These are phyloP conservation scores for Drosophila pseudoobscura DNA, from an alignment of 1,140 invertebrate genomes.

Conservation along the genomic window DNA sequence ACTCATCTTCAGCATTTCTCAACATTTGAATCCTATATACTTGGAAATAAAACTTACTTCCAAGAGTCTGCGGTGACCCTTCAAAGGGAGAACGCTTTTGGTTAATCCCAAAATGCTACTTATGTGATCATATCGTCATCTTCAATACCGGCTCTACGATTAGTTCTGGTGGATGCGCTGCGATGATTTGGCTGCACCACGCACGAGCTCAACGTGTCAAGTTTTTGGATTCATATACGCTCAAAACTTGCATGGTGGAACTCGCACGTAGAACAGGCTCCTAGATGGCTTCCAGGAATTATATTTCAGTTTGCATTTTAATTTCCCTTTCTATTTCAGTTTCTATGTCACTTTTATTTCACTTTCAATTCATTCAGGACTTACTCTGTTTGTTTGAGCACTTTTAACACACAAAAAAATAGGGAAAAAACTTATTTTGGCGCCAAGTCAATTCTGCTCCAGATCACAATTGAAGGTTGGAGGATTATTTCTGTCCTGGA, in stretches of 20 bases:
- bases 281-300: too few relatives aligned
- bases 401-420: neutral
- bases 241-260: slow-evolving; percentile 79
- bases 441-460: neutral
- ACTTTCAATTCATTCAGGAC: neutral
- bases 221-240: slow-evolving; percentile 64
- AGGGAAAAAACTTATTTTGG: neutral
- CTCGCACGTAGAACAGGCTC: slow-evolving; percentile 55
- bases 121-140: too few relatives aligned
- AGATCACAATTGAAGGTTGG: neutral
- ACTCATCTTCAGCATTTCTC: too few relatives aligned
- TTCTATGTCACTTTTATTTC: neutral
- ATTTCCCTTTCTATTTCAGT: neutral
- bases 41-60: too few relatives aligned
- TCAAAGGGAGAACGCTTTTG: too few relatives aligned
- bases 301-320: neutral
- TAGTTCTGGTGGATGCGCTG: too few relatives aligned
- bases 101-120: too few relatives aligned
- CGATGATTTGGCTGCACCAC: slow-evolving; percentile 35
- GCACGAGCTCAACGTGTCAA: slow-evolving; percentile 78
- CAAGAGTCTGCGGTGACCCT: too few relatives aligned
- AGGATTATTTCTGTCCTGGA: neutral
- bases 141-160: too few relatives aligned
- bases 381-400: neutral
- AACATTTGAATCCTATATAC: too few relatives aligned